Conservation (phyloP, 1,140 invertebrate species). For the Eupristina koningsbergeri region DNA sequence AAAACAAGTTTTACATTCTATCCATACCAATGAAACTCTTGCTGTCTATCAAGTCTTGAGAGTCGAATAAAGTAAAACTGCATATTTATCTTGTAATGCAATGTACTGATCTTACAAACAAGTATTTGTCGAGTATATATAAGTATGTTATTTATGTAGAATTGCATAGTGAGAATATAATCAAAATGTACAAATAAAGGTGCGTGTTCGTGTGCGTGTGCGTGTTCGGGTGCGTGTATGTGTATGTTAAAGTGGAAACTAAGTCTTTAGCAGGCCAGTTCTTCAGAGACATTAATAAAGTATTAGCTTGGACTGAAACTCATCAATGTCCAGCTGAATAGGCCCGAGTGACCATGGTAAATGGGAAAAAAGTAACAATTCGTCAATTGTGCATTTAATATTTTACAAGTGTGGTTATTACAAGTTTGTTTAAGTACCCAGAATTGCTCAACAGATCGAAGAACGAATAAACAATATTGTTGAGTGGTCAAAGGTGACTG, state of each 20-base stretch:
- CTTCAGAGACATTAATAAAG: neutral
- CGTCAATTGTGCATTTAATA: too few species aligned
- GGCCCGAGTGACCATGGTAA: neutral
- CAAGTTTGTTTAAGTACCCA: too few species aligned
- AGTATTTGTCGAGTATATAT: neutral
- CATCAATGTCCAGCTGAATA: neutral
- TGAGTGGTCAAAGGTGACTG: neutral
- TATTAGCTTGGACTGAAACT: neutral
- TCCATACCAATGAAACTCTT: neutral
- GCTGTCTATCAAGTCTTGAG: neutral
- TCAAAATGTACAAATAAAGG: constrained; percentile 5
- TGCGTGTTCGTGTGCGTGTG: too few species aligned
- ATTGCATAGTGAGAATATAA: neutral
- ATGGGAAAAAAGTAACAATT: neutral
- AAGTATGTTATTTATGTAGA: constrained; percentile 14
- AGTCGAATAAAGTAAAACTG: neutral
- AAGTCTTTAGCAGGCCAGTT: neutral
- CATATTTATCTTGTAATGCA: neutral
- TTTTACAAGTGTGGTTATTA: too few species aligned
- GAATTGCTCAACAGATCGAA: neutral
- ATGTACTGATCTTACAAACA: neutral
- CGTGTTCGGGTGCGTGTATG: too few species aligned
- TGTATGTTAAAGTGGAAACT: neutral
- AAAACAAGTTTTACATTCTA: neutral
- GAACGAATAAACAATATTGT: neutral